Evolutionary conservation across 2,113 vertebrate species (phyloP).

Genomic region (Sylvicapra grimmia): DNA sequence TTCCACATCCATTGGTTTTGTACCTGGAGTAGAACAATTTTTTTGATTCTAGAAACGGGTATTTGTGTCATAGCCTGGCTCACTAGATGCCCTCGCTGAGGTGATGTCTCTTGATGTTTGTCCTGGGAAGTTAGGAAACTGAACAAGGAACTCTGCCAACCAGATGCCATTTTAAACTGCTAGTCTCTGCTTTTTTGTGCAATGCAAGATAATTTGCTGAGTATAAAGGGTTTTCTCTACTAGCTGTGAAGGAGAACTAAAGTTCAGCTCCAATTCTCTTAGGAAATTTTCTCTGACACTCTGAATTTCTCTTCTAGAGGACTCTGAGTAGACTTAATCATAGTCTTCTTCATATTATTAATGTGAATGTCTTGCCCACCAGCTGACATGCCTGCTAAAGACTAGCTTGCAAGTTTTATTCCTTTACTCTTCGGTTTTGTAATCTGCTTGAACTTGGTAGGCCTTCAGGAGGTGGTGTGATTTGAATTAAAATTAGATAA

Average conservation of each 20-base stretch:
- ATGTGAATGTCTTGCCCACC: neutral
- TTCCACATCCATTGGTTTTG: neutral
- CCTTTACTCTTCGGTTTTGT: neutral
- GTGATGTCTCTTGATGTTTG: neutral
- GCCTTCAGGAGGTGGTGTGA: neutral
- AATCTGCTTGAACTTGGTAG: neutral
- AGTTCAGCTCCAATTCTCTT: neutral
- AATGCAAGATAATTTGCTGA: neutral
- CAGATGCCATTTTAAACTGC: constrained; percentile 27
- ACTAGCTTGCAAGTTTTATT: neutral
- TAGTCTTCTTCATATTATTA: neutral
- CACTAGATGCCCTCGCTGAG: neutral
- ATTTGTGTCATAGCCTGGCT: neutral
- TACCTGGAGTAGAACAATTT: neutral
- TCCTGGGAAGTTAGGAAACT: neutral
- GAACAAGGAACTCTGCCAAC: neutral
- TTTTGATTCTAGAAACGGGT: neutral
- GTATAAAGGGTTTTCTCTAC: neutral
- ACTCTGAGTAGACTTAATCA: neutral
- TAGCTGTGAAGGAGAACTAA: neutral
- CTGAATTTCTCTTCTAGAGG: neutral
- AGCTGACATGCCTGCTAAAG: neutral
- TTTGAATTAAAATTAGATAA: neutral
- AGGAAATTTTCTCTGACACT: neutral
- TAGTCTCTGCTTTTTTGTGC: neutral